Conservation (phyloP, 2,113 vertebrate genomes). For the Origma solitaria region DNA sequence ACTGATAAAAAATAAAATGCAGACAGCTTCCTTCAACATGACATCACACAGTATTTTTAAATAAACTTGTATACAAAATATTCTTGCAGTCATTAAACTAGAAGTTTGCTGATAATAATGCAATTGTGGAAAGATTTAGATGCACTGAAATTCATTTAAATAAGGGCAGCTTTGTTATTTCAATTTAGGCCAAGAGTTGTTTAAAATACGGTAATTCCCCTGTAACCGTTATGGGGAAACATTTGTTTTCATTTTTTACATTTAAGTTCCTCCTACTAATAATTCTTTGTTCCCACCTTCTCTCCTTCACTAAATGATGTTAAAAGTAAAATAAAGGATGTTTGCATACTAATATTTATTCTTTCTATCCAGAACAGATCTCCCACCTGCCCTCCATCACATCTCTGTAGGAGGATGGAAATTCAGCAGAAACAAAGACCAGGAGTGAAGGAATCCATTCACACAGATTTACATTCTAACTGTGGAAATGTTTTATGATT, state of each 20-base stretch:
- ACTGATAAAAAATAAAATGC: not conserved
- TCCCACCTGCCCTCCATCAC: not conserved
- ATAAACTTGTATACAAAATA: not conserved
- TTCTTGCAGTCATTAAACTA: not conserved
- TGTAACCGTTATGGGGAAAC: not conserved
- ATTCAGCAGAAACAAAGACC: not conserved
- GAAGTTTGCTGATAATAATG: not conserved
- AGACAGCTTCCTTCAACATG: not conserved
- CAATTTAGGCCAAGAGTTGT: constrained; percentile 20
- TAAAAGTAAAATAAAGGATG: not conserved
- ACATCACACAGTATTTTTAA: not conserved
- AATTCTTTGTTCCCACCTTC: not conserved
- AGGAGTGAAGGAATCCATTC: not conserved
- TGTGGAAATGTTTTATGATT: not conserved
- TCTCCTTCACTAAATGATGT: not conserved
- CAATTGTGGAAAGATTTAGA: not conserved
- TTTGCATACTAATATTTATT: not conserved
- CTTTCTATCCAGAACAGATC: not conserved
- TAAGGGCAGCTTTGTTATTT: constrained; percentile 35
- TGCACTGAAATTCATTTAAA: constrained; percentile 24
- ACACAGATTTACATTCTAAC: not conserved
- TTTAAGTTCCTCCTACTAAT: not conserved
- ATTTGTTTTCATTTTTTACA: not conserved
- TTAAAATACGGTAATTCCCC: constrained; percentile 50
- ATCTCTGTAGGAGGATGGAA: not conserved